Percentiles rank a stretch among this genome's conserved stretches.
phyloP scores from a whole-genome alignment of 2,113 vertebrate genomes.

The Otis tarda region DNA sequence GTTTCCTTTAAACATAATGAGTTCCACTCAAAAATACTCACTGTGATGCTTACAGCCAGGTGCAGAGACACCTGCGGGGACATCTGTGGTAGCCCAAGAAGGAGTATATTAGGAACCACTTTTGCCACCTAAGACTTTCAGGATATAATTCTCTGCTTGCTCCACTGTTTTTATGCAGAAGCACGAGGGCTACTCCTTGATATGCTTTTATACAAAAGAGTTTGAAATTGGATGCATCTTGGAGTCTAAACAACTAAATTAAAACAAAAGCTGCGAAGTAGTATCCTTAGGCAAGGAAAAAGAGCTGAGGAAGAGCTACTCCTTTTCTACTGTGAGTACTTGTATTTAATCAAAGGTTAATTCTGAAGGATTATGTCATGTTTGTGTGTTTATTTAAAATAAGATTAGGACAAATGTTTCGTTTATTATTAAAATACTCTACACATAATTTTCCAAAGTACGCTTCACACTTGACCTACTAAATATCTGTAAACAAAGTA shows the following conservation, averaged over 20 bases:
- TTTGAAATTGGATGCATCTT: neutral
- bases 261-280: neutral
- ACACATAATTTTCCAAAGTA: neutral
- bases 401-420: slow-evolving; percentile 42
- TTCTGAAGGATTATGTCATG: slow-evolving; percentile 10
- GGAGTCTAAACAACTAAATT: neutral
- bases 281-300: neutral
- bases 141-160: neutral
- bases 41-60: neutral
- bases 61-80: neutral
- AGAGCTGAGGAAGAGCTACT: neutral
- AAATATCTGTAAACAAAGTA: slow-evolving; percentile 41
- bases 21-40: neutral
- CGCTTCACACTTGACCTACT: slow-evolving; percentile 27
- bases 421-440: slow-evolving; percentile 32
- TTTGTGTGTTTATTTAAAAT: slow-evolving; percentile 11
- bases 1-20: neutral
- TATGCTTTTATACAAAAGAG: neutral
- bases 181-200: neutral
- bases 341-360: slow-evolving; percentile 49
- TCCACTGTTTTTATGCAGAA: neutral
- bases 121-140: neutral
- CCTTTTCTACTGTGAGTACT: neutral
- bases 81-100: neutral
- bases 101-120: neutral